phyloP scores from a whole-genome alignment of 37 sponge, comb jelly and placozoan genomes.

The Aplysina aerophoba region DNA sequence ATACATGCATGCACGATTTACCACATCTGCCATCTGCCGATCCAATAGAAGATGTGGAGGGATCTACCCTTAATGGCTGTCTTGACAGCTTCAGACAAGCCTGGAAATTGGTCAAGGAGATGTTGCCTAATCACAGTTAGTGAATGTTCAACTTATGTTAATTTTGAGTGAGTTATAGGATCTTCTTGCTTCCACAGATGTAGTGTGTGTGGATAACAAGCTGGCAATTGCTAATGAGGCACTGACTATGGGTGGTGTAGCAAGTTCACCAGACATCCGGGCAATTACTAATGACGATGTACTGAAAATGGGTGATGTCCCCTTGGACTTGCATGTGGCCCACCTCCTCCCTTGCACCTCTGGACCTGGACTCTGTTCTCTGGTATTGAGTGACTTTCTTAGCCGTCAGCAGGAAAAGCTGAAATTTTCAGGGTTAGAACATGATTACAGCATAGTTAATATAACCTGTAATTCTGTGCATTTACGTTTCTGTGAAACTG shows the following conservation, averaged over 20 bases:
- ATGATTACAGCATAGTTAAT: not conserved
- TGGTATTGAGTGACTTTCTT: slow-evolving; percentile 66
- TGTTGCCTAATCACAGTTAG: not conserved
- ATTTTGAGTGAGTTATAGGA: not conserved
- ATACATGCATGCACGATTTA: not conserved
- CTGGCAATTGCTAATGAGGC: not conserved
- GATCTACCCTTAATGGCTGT: not conserved
- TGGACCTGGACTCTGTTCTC: slow-evolving; percentile 59
- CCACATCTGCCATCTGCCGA: not conserved
- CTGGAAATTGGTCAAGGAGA: slow-evolving; percentile 55
- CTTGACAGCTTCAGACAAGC: slow-evolving; percentile 45
- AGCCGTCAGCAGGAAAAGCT: slow-evolving; percentile 48
- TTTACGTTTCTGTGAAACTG: not conserved
- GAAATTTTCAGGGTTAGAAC: slow-evolving; percentile 17
- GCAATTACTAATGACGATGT: slow-evolving; percentile 50
- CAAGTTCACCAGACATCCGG: not conserved
- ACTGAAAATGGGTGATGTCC: slow-evolving; percentile 3
- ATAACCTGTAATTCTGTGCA: not conserved
- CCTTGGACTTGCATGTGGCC: slow-evolving; percentile 40
- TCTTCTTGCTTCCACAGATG: no score
- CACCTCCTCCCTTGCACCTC: slow-evolving; percentile 69
- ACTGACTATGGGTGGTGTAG: not conserved
- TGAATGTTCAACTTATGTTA: not conserved
- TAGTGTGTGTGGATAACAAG: not conserved
- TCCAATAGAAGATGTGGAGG: not conserved